Conservation (phyloP, 2,888 invertebrate genomes). For the Nebria brevicollis region DNA sequence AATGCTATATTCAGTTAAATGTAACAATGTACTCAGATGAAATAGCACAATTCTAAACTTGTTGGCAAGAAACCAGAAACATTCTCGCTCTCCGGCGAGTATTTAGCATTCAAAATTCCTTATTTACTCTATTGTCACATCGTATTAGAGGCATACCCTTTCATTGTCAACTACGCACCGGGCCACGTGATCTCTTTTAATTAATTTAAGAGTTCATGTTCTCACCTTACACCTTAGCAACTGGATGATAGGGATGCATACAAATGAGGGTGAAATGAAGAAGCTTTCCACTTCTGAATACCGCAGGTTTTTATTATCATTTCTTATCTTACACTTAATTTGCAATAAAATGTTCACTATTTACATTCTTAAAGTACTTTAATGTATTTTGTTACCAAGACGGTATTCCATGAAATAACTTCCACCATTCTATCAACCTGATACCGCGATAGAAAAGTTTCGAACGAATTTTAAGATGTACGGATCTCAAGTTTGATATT, state of each 20-base stretch:
- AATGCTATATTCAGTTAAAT: not conserved
- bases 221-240: not conserved
- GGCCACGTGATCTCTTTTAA: constrained; percentile 24
- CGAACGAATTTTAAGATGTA: not conserved
- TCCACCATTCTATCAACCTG: not conserved
- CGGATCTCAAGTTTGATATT: no score
- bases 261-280: not conserved
- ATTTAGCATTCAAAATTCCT: not conserved
- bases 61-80: not conserved
- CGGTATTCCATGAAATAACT: not conserved
- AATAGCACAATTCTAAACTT: not conserved
- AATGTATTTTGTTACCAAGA: constrained; percentile 7
- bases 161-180: constrained; percentile 35
- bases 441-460: not conserved
- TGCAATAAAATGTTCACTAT: constrained; percentile 41
- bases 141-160: constrained; percentile 25
- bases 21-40: not conserved
- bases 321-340: constrained; percentile 41
- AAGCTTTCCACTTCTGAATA: constrained; percentile 28
- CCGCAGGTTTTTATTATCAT: constrained; percentile 41
- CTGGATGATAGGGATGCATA: not conserved
- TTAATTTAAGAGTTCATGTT: constrained; percentile 43
- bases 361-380: constrained; percentile 36
- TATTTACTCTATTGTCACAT: not conserved
- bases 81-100: not conserved